These are phyloP conservation scores for Phoebastria nigripes DNA, from an alignment of 2,797 vertebrate genomes.

Conservation along the genomic window DNA sequence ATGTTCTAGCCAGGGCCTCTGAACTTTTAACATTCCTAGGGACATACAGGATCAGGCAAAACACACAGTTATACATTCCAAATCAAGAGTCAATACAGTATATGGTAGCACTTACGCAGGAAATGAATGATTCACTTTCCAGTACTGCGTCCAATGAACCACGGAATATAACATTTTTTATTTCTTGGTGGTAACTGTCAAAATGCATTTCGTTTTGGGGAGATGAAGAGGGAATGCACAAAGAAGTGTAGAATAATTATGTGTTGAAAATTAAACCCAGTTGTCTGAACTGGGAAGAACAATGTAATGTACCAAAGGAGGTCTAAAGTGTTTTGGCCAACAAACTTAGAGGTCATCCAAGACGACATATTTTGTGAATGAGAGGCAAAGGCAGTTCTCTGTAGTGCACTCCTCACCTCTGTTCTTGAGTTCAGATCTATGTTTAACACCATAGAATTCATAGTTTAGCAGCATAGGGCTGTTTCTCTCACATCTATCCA, in stretches of 20 bases:
- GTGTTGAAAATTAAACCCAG: slow-evolving; percentile 56
- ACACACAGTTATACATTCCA: not conserved
- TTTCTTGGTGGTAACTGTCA: slow-evolving; percentile 44
- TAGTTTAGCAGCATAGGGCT: not conserved
- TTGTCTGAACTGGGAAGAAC: slow-evolving; percentile 42
- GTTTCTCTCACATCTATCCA: not conserved
- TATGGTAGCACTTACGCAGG: not conserved
- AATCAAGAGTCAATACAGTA: not conserved
- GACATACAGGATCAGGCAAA: not conserved
- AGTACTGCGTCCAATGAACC: not conserved
- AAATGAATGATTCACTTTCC: not conserved
- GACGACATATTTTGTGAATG: not conserved
- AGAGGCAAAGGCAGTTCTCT: not conserved
- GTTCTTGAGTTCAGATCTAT: not conserved
- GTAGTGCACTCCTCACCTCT: not conserved
- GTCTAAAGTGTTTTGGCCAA: slow-evolving; percentile 21
- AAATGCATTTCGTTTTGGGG: slow-evolving; percentile 13
- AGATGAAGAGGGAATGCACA: slow-evolving; percentile 16
- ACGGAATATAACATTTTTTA: not conserved
- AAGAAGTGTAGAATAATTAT: slow-evolving; percentile 44
- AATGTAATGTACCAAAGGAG: slow-evolving; percentile 43
- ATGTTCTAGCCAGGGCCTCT: not conserved
- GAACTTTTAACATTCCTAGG: not conserved
- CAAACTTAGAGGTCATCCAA: slow-evolving; percentile 32
- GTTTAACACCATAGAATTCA: not conserved